Conservation (phyloP, 2,113 vertebrate genomes). For the Picathartes gymnocephalus region DNA sequence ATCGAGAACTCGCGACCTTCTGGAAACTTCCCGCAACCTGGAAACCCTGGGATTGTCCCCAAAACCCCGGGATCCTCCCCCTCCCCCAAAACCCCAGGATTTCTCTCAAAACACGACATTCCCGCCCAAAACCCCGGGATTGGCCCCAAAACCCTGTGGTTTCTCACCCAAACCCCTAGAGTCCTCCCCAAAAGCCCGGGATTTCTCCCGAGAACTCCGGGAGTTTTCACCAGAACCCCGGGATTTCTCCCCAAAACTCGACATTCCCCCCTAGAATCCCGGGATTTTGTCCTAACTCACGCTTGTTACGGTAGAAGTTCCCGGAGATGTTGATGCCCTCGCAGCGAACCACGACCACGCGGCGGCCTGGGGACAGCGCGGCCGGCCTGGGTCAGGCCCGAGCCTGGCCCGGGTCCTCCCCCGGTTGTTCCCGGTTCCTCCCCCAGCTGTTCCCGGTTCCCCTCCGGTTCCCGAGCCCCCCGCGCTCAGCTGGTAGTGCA, state of each 20-base stretch:
- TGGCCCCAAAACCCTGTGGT: background rate
- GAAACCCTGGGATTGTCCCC: background rate
- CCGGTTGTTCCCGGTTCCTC: too few species aligned
- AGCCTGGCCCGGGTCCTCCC: background rate
- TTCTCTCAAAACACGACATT: too few species aligned
- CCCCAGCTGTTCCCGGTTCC: accelerated
- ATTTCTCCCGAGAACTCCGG: background rate
- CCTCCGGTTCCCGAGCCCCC: background rate
- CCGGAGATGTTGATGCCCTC: background rate
- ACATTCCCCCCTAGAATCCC: background rate
- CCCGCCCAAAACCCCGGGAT: too few species aligned
- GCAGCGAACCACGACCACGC: background rate
- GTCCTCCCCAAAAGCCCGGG: too few species aligned
- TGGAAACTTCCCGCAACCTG: background rate
- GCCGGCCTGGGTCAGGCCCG: too few species aligned
- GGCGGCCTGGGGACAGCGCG: background rate
- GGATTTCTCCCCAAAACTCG: background rate
- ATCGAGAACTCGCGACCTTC: too few species aligned
- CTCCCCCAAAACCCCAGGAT: background rate
- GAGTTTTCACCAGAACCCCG: too few species aligned
- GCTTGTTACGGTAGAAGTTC: background rate
- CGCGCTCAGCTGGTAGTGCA: background rate
- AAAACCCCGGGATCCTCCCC: background rate
- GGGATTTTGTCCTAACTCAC: background rate
- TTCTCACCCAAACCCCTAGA: too few species aligned